Percentiles rank a stretch among this genome's conserved stretches.
These are phyloP conservation scores for Chaetophractus vellerosus DNA, from an alignment of 2,797 vertebrate genomes.

Conservation along the genomic window DNA sequence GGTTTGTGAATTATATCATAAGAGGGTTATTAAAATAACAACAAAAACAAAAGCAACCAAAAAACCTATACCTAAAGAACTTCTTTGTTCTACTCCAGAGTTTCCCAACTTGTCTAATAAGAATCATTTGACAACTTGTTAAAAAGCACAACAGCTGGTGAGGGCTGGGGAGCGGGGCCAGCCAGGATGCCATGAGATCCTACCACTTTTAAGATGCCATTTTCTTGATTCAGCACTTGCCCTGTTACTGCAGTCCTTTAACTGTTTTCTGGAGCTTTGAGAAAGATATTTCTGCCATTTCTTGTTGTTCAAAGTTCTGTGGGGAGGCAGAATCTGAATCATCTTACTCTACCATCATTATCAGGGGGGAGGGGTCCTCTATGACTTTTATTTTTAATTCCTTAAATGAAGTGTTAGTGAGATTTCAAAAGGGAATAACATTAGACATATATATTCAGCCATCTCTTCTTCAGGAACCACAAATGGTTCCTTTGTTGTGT, in stretches of 20 bases:
- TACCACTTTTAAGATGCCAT: too few species aligned
- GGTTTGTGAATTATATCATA: neutral
- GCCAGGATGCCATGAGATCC: too few species aligned
- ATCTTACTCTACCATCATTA: too few species aligned
- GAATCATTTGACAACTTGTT: conserved; percentile 41
- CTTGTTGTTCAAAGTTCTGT: too few species aligned
- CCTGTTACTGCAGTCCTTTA: too few species aligned
- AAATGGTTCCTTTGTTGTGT: neutral
- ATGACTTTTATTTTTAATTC: neutral
- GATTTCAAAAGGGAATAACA: neutral
- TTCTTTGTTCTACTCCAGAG: neutral
- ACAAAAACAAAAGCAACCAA: neutral
- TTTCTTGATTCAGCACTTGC: too few species aligned
- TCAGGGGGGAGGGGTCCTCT: neutral
- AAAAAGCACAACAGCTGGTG: neutral
- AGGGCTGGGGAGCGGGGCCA: too few species aligned
- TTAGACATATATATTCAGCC: neutral
- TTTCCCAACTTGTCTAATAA: conserved; percentile 2
- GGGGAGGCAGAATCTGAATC: too few species aligned
- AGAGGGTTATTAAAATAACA: neutral
- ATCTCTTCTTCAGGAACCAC: neutral
- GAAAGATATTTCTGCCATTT: too few species aligned
- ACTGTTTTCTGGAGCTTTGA: too few species aligned
- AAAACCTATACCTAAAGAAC: neutral
- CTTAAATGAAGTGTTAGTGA: neutral